phyloP scores from a whole-genome alignment of 2,113 vertebrate species.

The Gymnarchus niloticus region DNA sequence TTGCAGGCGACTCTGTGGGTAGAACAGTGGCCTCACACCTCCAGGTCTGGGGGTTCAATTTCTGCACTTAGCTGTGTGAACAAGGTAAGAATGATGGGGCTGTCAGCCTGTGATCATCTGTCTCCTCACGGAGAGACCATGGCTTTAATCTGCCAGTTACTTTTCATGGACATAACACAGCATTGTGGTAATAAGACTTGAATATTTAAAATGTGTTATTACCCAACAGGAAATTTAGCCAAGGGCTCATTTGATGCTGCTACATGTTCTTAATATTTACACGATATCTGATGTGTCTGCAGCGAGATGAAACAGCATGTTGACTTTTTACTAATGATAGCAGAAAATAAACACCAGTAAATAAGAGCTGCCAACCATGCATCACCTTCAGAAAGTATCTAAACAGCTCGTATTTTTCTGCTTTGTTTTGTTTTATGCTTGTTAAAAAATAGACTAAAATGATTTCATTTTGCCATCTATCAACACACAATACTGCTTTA shows the following conservation, averaged over 20 bases:
- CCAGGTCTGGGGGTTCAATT: no score
- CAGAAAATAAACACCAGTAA: background rate
- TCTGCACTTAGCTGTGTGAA: background rate
- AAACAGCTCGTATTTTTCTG: background rate
- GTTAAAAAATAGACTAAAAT: background rate
- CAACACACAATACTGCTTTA: background rate
- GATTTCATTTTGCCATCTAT: background rate
- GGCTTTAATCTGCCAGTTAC: background rate
- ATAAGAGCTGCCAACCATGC: background rate
- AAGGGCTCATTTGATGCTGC: background rate
- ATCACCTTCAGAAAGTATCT: background rate
- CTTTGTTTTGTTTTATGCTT: background rate
- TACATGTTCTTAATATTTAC: background rate
- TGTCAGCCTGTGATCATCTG: background rate
- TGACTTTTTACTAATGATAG: background rate
- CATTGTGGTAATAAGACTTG: background rate
- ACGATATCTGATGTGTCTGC: background rate
- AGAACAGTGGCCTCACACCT: background rate
- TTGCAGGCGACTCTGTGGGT: no score
- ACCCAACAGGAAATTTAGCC: background rate
- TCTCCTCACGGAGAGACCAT: background rate
- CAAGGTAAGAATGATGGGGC: background rate
- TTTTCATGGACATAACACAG: background rate
- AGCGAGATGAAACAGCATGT: background rate
- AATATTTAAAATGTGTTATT: background rate